These are phyloP conservation scores for Ranitomeya variabilis DNA, from an alignment of 2,113 vertebrate genomes.

Conservation along the genomic window DNA sequence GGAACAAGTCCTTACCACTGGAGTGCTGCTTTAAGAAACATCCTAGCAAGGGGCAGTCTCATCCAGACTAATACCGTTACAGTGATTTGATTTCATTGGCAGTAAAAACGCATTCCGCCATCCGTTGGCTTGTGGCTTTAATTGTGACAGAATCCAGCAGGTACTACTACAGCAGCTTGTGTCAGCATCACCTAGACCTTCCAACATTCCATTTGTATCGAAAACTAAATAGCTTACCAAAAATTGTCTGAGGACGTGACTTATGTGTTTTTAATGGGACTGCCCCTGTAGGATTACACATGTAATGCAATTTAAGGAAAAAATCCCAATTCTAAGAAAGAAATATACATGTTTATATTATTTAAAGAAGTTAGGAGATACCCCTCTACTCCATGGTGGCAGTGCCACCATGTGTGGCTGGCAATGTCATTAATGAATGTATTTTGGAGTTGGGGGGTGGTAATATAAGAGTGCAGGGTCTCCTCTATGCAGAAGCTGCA, in stretches of 20 bases:
- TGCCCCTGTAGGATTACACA: constrained; percentile 23
- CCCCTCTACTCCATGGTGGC: constrained; percentile 58
- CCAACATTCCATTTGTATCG: not conserved
- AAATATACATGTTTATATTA: constrained; percentile 44
- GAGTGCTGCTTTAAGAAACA: not conserved
- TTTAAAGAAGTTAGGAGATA: not conserved
- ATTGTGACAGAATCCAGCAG: constrained; percentile 17
- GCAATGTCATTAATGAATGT: constrained; percentile 54
- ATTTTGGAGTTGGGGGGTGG: constrained; percentile 34
- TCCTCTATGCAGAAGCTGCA: constrained; percentile 53
- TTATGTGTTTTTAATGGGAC: constrained; percentile 42
- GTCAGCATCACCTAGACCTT: not conserved
- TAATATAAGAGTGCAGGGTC: constrained; percentile 27
- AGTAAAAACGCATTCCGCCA: not conserved
- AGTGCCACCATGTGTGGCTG: constrained; percentile 49
- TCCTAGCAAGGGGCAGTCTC: constrained; percentile 43
- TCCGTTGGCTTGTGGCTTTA: constrained; percentile 4
- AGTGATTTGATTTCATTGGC: not conserved
- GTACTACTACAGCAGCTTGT: constrained; percentile 14
- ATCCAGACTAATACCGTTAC: not conserved
- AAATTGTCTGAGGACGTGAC: not conserved
- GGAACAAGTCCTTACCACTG: constrained; percentile 13
- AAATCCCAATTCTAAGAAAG: not conserved
- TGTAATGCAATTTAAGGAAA: not conserved
- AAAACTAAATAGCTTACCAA: not conserved